Percentiles rank a stretch among this genome's conserved stretches.
Conservation (phyloP, 1,140 invertebrate genomes). For the Drosophila yakuba region DNA sequence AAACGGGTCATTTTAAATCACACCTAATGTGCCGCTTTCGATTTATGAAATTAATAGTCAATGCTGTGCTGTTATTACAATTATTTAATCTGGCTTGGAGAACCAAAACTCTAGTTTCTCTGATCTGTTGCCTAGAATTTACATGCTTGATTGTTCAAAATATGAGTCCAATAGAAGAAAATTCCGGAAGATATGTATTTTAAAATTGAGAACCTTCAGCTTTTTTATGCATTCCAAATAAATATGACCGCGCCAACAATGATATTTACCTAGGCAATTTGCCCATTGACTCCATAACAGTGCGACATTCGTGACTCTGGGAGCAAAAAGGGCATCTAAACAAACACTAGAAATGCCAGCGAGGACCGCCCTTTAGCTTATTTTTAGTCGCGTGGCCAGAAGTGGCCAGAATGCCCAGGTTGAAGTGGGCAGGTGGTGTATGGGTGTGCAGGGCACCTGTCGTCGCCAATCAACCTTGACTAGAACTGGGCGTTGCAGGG, state of each 20-base stretch:
- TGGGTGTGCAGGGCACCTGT: slow-evolving; percentile 55
- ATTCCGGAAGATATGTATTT: too few relatives aligned
- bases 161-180: too few relatives aligned
- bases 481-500: slow-evolving; percentile 25
- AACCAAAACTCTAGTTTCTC: too few relatives aligned
- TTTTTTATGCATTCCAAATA: slow-evolving; percentile 9
- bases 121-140: too few relatives aligned
- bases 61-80: background rate
- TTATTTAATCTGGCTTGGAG: background rate
- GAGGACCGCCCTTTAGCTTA: slow-evolving; percentile 49
- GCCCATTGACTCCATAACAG: slow-evolving; percentile 17
- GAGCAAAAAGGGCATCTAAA: slow-evolving; percentile 49
- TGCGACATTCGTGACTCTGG: slow-evolving; percentile 30
- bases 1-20: slow-evolving; percentile 20
- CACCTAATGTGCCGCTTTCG: slow-evolving; percentile 1
- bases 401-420: slow-evolving; percentile 48
- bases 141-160: too few relatives aligned
- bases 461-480: slow-evolving; percentile 67
- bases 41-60: slow-evolving; percentile 11
- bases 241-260: slow-evolving; percentile 6
- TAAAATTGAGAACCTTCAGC: background rate
- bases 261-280: slow-evolving; percentile 13
- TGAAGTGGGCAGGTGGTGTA: slow-evolving; percentile 51
- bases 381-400: slow-evolving; percentile 53
- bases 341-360: slow-evolving; percentile 46